Conservation (phyloP, 2,888 invertebrate genomes). For the Sarcophaga variegata region DNA sequence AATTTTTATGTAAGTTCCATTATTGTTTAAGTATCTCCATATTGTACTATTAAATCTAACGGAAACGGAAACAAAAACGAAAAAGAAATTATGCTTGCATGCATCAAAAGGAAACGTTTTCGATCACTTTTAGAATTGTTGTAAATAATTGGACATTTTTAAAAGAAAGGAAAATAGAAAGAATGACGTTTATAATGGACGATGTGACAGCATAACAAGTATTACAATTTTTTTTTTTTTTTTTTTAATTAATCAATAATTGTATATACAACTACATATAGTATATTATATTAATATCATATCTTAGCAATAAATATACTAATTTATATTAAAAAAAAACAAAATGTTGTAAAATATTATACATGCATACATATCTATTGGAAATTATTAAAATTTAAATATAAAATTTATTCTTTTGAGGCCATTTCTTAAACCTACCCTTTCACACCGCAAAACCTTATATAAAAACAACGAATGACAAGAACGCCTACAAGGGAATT, state of each 20-base stretch:
- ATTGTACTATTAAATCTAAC: neutral
- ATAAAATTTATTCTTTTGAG: slow-evolving; percentile 21
- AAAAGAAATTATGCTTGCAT: slow-evolving; percentile 37
- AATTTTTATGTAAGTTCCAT: slow-evolving; percentile 77
- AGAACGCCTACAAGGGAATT: neutral
- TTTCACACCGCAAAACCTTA: neutral
- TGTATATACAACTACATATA: no score
- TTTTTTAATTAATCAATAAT: no score
- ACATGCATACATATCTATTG: no score
- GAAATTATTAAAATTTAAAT: no score
- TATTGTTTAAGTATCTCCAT: slow-evolving; percentile 28
- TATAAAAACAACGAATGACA: neutral
- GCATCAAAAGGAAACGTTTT: no score
- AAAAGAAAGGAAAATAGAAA: no score
- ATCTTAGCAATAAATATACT: neutral
- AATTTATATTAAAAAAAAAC: neutral
- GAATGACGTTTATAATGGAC: no score
- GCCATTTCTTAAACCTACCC: slow-evolving; percentile 32
- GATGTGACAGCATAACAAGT: no score
- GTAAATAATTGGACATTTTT: neutral
- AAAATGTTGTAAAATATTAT: slow-evolving; percentile 12
- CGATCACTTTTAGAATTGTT: no score
- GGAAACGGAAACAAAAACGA: neutral
- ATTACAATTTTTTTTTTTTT: no score
- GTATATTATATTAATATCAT: no score